Evolutionary conservation across 2,797 vertebrate genomes (phyloP).

Genomic region (Syncerus caffer): DNA sequence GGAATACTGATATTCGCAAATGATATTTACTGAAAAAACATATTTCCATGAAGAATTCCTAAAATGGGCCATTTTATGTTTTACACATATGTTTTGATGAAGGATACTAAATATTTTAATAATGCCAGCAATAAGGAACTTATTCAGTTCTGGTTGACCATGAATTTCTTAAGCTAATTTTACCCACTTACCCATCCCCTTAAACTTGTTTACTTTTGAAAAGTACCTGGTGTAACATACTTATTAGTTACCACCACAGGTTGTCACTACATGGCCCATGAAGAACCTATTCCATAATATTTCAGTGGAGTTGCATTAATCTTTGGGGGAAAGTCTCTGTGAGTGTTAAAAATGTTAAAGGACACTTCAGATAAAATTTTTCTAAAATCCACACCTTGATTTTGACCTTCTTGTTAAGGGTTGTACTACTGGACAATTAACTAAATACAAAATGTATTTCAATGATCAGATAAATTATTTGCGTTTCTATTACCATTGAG

Average conservation of each 20-base stretch:
- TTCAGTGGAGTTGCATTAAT: neutral
- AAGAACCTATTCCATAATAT: neutral
- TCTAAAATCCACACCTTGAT: neutral
- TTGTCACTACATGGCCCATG: neutral
- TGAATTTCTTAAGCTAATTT: neutral
- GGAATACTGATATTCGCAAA: neutral
- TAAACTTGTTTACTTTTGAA: neutral
- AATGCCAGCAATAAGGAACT: neutral
- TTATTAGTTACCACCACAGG: neutral
- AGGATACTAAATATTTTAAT: neutral
- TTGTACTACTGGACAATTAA: neutral
- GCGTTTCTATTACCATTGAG: neutral
- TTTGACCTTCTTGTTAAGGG: neutral
- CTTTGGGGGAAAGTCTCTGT: neutral
- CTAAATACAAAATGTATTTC: neutral
- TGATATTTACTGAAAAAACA: neutral
- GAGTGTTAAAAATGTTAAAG: neutral
- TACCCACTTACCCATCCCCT: neutral
- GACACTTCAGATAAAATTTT: neutral
- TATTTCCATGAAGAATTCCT: neutral
- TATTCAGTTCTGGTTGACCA: neutral
- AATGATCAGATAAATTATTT: neutral
- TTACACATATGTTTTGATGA: neutral
- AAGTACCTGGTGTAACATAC: neutral
- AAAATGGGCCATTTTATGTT: neutral